Evolutionary conservation across 1,140 invertebrate species (phyloP).

Genomic region (Alviniconcha marisindica): DNA sequence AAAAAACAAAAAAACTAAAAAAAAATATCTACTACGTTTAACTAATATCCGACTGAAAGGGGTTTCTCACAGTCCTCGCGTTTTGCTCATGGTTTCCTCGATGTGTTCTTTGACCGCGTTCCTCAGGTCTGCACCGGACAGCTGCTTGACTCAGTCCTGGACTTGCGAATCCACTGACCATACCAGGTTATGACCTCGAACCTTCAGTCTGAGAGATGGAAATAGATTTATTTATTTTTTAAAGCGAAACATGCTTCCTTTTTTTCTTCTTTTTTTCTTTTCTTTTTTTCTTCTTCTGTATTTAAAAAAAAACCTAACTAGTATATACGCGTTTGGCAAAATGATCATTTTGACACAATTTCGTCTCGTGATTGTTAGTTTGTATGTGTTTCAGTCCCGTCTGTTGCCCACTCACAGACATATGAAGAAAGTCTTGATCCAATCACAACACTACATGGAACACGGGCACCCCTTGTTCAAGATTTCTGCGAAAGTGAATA

Average conservation of each 20-base stretch:
- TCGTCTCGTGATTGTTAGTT: neutral
- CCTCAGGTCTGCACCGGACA: slow-evolving; percentile 42
- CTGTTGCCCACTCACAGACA: slow-evolving; percentile 19
- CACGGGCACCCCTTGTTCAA: slow-evolving; percentile 15
- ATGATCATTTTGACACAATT: too few species aligned
- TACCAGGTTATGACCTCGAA: slow-evolving; percentile 64
- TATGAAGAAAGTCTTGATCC: slow-evolving; percentile 22
- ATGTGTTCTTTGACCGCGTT: slow-evolving; percentile 54
- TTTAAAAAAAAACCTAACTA: too few species aligned
- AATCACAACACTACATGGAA: slow-evolving; percentile 6
- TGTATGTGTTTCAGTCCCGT: too few species aligned
- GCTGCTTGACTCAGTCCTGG: slow-evolving; percentile 55
- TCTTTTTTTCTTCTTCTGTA: too few species aligned
- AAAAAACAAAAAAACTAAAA: too few species aligned
- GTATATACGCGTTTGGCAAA: too few species aligned
- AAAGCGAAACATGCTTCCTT: too few species aligned
- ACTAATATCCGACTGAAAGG: too few species aligned
- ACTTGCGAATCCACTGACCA: slow-evolving; percentile 51
- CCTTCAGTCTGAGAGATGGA: slow-evolving; percentile 61
- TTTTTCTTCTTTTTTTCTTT: too few species aligned
- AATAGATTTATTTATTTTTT: too few species aligned
- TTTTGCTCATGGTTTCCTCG: slow-evolving; percentile 48
- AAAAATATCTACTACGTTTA: too few species aligned
- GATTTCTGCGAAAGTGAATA: too few species aligned
- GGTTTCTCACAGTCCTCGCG: slow-evolving; percentile 64